A percentile compares a stretch with the other conserved stretches of the same genome.
phyloP scores from a whole-genome alignment of 2,888 invertebrate genomes.

The Dicranocentrus wangi region DNA sequence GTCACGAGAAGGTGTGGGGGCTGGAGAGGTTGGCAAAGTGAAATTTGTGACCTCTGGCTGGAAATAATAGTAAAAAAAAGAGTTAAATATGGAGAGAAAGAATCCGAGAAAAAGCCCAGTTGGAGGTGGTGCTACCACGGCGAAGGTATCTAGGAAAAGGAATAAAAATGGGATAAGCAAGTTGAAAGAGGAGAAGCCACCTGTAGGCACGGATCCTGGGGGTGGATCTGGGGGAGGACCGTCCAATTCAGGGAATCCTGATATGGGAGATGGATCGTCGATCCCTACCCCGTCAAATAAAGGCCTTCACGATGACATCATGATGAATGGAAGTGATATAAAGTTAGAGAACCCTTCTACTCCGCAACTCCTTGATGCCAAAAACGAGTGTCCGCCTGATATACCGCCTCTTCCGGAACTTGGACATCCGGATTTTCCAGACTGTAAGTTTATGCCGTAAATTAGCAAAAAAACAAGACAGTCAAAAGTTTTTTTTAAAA shows the following conservation, averaged over 20 bases:
- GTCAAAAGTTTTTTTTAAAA: too few species aligned
- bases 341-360: slow-evolving; percentile 73
- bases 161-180: slow-evolving; percentile 73
- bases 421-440: slow-evolving; percentile 72
- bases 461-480: too few species aligned
- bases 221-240: slow-evolving; percentile 64
- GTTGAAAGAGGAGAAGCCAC: slow-evolving; percentile 72
- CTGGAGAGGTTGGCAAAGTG: neutral
- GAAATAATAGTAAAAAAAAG: neutral
- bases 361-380: slow-evolving; percentile 70
- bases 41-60: neutral
- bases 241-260: slow-evolving; percentile 61
- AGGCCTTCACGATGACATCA: slow-evolving; percentile 71
- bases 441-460: slow-evolving; percentile 73
- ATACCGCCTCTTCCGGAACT: slow-evolving; percentile 72
- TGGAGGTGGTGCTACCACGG: slow-evolving; percentile 70
- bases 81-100: slow-evolving; percentile 66
- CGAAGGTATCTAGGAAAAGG: slow-evolving; percentile 70
- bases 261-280: slow-evolving; percentile 68
- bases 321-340: slow-evolving; percentile 73
- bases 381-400: slow-evolving; percentile 72
- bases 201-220: slow-evolving; percentile 67
- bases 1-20: neutral
- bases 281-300: slow-evolving; percentile 67
- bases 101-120: slow-evolving; percentile 71